Conservation (phyloP, 2,888 invertebrate species). For the Cyclophora punctaria region DNA sequence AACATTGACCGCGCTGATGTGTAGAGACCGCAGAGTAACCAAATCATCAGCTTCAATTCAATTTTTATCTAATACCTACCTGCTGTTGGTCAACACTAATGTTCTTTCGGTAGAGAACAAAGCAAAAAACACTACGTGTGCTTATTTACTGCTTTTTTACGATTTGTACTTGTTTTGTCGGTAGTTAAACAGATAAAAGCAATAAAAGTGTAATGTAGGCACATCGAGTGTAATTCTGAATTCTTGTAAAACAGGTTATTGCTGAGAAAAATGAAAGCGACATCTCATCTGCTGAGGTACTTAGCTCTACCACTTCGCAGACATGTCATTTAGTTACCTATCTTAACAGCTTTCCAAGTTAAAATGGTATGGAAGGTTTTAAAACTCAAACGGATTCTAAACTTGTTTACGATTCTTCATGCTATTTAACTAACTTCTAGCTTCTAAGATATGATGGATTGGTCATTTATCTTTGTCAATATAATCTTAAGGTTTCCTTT, state of each 20-base stretch:
- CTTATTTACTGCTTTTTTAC: conserved; percentile 2
- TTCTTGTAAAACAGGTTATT: conserved; percentile 13
- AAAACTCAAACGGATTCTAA: conserved; percentile 6
- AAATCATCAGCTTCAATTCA: not conserved
- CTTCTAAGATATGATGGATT: conserved; percentile 21
- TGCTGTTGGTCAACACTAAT: too few species aligned
- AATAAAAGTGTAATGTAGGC: not conserved
- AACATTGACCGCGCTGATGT: conserved; percentile 52
- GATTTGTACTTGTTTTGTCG: not conserved
- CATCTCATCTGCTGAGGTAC: conserved; percentile 9
- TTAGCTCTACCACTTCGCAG: conserved; percentile 3
- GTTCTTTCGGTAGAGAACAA: too few species aligned
- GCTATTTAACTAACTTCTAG: conserved; percentile 4
- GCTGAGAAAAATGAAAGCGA: conserved; percentile 17
- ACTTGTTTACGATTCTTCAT: too few species aligned
- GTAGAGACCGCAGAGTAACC: conserved; percentile 27
- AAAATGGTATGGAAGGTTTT: conserved; percentile 1
- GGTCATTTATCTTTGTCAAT: conserved; percentile 29
- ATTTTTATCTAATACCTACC: not conserved
- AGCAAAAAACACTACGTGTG: too few species aligned
- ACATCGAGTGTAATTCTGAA: conserved; percentile 4
- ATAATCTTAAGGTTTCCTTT: conserved; percentile 27
- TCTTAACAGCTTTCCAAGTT: conserved; percentile 3
- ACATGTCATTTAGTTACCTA: conserved; percentile 4
- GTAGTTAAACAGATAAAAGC: not conserved